Evolutionary conservation across 35 echinoderm and acorn worm species (phyloP), one percentile per base, ranked within the genome.

Genomic region (Apostichopus californicus): DNA sequence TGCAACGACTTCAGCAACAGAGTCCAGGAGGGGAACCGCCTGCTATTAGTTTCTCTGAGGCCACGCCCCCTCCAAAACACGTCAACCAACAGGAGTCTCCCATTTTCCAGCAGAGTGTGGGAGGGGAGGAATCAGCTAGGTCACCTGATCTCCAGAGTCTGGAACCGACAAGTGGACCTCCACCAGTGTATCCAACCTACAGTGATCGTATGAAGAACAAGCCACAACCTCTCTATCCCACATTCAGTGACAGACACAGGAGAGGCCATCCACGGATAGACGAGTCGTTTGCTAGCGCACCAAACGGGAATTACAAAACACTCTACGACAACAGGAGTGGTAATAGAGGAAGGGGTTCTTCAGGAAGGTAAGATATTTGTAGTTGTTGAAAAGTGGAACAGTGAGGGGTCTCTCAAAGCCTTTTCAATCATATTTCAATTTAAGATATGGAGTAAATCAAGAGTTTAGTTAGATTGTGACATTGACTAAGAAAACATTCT

Each of bases 231-330:
- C 77, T 93, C 78, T 99, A 99, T 77, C 97, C 97, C 18, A 99
- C 97, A 1, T 99, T 99, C 89, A 99, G 97, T 78, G 97, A 99
- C 77, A 93, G 95, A 65, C 95, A 97, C 55, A 77, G 95, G 17
- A 97, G 93, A 68, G 95, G 90, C 6, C 93, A 86, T 15, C 78
- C 83, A 4, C 66, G 91, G 18, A 79, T 80, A 18, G 91, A 79
- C 57, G 95, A 97, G 17, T 18, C 73, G 2, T 77, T 91, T 54
- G 83, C 93, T 20, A 75, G 89, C 17, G 81, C 80, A 1, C 90
- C 92, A 57, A 92, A 90, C 57, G 95, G 90, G 24, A 90, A 91
- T 54, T 99, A 99, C 84, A 90, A 88, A 28, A 99, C 97, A 0
- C 61, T 99, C 71, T 96, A 99, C 87, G 97, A 99, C 86, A 96